A percentile compares a stretch with the other conserved stretches of the same genome.
Conservation (phyloP, 2,797 vertebrate genomes). For the Bradypus variegatus region DNA sequence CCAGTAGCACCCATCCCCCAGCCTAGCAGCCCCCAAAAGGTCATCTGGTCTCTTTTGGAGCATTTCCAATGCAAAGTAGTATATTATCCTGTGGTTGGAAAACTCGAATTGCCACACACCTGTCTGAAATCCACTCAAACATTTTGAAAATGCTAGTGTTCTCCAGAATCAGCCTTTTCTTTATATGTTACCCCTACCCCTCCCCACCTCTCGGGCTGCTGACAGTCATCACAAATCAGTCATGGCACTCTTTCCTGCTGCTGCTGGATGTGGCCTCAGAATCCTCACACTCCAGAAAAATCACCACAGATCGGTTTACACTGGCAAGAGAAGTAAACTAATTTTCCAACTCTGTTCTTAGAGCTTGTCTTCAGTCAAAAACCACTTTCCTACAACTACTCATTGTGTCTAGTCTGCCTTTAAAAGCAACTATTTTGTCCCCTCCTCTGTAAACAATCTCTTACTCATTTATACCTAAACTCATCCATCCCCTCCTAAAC, state of each 20-base stretch:
- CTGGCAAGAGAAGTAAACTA: slow-evolving; percentile 48
- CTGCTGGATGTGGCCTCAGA: slow-evolving; percentile 59
- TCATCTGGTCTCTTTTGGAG: neutral
- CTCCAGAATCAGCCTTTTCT: slow-evolving; percentile 5
- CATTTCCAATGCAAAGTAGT: neutral
- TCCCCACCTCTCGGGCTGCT: neutral
- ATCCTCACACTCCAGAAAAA: slow-evolving; percentile 54
- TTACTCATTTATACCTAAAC: slow-evolving; percentile 29
- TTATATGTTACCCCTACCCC: neutral
- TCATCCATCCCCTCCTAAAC: neutral
- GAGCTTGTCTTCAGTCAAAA: slow-evolving; percentile 50
- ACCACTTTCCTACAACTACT: slow-evolving; percentile 29
- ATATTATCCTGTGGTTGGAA: neutral
- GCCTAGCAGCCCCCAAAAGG: neutral
- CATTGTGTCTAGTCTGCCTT: slow-evolving; percentile 36
- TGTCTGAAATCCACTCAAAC: slow-evolving; percentile 37
- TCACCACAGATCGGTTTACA: slow-evolving; percentile 48
- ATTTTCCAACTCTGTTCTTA: slow-evolving; percentile 54
- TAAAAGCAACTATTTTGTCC: slow-evolving; percentile 18
- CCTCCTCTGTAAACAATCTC: slow-evolving; percentile 27
- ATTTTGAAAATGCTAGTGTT: neutral
- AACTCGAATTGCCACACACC: neutral
- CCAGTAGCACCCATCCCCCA: neutral
- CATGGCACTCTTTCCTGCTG: slow-evolving; percentile 56
- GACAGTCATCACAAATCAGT: slow-evolving; percentile 45